These are phyloP conservation scores for Ormyrus rosae DNA, from an alignment of 2,888 invertebrate genomes.

Conservation along the genomic window DNA sequence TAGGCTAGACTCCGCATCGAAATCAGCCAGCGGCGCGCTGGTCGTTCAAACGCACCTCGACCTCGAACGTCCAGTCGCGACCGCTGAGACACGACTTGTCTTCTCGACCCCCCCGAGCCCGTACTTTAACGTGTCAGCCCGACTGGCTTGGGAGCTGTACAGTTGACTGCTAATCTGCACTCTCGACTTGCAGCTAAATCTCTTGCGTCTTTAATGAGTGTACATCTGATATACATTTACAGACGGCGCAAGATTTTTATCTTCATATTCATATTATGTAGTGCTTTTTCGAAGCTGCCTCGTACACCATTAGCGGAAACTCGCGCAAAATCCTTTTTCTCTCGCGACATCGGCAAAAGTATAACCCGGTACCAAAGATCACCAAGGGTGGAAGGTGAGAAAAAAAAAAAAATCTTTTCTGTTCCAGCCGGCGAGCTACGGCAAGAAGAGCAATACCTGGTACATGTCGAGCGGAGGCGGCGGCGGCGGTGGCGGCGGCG, in stretches of 20 bases:
- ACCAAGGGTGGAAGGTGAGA: not conserved
- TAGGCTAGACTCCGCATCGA: constrained; percentile 56
- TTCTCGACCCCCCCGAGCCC: not conserved
- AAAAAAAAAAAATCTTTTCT: not conserved
- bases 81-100: not conserved
- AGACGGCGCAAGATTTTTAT: too few relatives aligned
- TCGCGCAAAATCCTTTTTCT: too few relatives aligned
- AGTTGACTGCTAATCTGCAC: not conserved
- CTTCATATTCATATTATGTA: too few relatives aligned
- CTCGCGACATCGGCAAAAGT: too few relatives aligned
- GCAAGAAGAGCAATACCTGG: constrained; percentile 94
- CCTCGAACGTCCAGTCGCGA: constrained; percentile 40
- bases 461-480: constrained; percentile 77
- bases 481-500: constrained; percentile 74
- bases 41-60: constrained; percentile 32
- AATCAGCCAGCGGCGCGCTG: constrained; percentile 27
- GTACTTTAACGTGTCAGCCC: not conserved
- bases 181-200: not conserved
- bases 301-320: too few relatives aligned
- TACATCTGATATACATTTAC: not conserved
- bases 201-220: not conserved
- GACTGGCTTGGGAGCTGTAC: too few relatives aligned
- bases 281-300: too few relatives aligned
- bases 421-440: constrained; percentile 89
- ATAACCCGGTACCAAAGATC: too few relatives aligned